A percentile compares a stretch with the other conserved stretches of the same genome.
Evolutionary conservation across 2,797 vertebrate species (phyloP).

Genomic region (Rhincodon typus): DNA sequence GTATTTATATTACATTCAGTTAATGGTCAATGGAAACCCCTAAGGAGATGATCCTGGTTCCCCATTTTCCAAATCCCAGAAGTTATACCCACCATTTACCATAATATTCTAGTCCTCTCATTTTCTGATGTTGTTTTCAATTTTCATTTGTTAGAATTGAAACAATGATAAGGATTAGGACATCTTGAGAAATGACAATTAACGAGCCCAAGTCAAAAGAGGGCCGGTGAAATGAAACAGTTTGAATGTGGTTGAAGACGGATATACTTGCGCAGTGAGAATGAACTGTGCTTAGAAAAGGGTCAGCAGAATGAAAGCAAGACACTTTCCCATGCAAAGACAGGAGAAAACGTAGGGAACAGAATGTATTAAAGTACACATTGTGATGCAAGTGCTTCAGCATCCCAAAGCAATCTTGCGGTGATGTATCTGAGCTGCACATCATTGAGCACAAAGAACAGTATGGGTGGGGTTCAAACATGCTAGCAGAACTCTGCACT

Average conservation of each 20-base stretch:
- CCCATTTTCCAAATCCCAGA: not conserved
- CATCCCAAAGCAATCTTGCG: too few species aligned
- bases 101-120: not conserved
- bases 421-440: too few species aligned
- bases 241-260: not conserved
- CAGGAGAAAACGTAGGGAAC: not conserved
- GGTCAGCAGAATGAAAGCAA: not conserved
- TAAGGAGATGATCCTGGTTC: not conserved
- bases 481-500: too few species aligned
- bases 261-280: not conserved
- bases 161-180: not conserved
- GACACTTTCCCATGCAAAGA: not conserved
- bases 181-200: not conserved
- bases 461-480: too few species aligned
- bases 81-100: too few species aligned
- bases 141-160: not conserved
- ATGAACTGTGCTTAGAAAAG: not conserved
- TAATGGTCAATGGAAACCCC: too few species aligned
- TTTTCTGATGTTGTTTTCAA: not conserved
- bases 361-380: not conserved
- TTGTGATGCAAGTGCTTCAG: not conserved
- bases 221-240: not conserved
- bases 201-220: not conserved
- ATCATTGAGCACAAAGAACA: too few species aligned
- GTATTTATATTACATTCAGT: too few species aligned